Evolutionary conservation across 2,113 vertebrate genomes (phyloP), one percentile per base, ranked within the genome.

Genomic region (Leucopternis melanops): DNA sequence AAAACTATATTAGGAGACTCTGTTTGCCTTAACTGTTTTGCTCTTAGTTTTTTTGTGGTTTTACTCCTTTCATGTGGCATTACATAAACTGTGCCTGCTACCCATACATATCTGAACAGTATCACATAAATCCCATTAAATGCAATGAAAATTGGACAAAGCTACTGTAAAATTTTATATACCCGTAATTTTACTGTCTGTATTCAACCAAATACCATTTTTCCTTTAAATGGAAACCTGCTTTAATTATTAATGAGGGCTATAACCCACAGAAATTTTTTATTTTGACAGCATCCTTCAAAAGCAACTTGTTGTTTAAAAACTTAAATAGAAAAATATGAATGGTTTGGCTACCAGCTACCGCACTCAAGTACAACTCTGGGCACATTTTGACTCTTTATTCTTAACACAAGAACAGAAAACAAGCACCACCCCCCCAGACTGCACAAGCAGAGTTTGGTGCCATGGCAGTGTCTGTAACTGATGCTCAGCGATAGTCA

Each of bases 121-220:
- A 88, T 66, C 75, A 86, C 36, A 0, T 31, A 86, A 92, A 44
- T 84, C 77, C 40, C 36, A 94, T 73, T 91, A 96, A 88, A 81
- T 34, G 62, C 65, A 94, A 78, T 54, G 66, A 91, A 96, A 95
- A 96, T 17, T 88, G 73, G 91, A 86, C 57, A 97, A 94, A 95
- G 70, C 86, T 87, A 94, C 81, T 61, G 83, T 91, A 92, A 95
- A 94, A 96, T 94, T 86, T 94, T 91, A 94, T 91, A 87, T 54
- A 82, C 49, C 54, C 8, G 22, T 92, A 86, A 94, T 89, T 94
- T 94, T 89, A 79, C 61, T 77, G 92, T 77, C 73, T 69, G 20
- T 85, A 72, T 85, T 95, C 73, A 95, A 62, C 40, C 34, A 88
- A 91, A 92, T 36, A 19, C 44, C 70, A 52, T 79, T 77, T 65